Conservation (phyloP, 1,140 invertebrate genomes). For the Bombus picipes region DNA sequence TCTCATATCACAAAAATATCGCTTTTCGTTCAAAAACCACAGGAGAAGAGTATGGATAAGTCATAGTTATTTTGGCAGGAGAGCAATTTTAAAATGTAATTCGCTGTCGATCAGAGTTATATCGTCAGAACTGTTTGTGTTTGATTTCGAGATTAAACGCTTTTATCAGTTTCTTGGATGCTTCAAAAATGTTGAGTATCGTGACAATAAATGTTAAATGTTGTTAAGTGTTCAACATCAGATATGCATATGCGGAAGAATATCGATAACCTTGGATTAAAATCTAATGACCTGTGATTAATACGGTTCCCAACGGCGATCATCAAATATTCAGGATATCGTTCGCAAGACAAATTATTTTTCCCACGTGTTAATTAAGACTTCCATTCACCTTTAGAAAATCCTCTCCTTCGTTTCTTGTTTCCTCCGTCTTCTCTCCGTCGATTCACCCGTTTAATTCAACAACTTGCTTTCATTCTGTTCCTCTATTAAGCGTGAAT, state of each 20-base stretch:
- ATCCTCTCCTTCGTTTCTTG: not conserved
- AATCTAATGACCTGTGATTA: not conserved
- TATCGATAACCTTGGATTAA: too few relatives aligned
- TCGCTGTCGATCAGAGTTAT: too few relatives aligned
- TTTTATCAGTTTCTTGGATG: too few relatives aligned
- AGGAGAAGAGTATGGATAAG: rapidly evolving
- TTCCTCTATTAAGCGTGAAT: not conserved
- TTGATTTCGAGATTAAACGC: too few relatives aligned
- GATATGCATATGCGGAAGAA: too few relatives aligned
- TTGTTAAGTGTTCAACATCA: too few relatives aligned
- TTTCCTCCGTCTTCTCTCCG: not conserved
- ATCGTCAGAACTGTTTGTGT: too few relatives aligned
- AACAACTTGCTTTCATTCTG: not conserved
- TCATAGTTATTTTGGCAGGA: too few relatives aligned
- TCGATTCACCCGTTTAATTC: not conserved
- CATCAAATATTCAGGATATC: slow-evolving; percentile 11
- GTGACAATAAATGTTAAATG: too few relatives aligned
- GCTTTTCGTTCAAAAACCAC: not conserved
- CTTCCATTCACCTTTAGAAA: not conserved
- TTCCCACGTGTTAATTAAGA: slow-evolving; percentile 3
- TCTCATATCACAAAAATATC: too few relatives aligned
- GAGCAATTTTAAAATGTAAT: too few relatives aligned
- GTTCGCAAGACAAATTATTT: not conserved
- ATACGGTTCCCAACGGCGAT: not conserved
- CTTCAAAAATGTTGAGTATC: too few relatives aligned